A percentile compares a stretch with the other conserved stretches of the same genome.
phyloP scores from a whole-genome alignment of 2,113 vertebrate species.

The Crocuta crocuta region DNA sequence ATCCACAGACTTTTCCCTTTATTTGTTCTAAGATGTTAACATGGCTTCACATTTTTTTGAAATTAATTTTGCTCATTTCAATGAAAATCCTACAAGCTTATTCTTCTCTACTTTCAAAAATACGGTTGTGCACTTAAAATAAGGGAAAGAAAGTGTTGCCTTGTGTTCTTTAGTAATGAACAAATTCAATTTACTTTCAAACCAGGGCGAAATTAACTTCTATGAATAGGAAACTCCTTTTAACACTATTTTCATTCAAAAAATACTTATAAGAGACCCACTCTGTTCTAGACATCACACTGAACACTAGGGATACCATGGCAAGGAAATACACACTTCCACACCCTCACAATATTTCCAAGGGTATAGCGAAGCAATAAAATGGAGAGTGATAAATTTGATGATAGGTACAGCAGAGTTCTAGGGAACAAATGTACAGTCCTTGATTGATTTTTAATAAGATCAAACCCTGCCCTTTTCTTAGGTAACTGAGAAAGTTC shows the following conservation, averaged over 20 bases:
- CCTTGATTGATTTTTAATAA: not conserved
- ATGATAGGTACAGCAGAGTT: not conserved
- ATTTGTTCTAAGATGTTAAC: conserved; percentile 15
- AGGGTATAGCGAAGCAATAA: not conserved
- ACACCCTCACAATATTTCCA: not conserved
- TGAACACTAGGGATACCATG: no score
- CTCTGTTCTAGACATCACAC: not conserved
- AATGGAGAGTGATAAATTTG: not conserved
- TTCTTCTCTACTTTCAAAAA: conserved; percentile 50
- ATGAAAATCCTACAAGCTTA: not conserved
- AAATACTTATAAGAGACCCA: not conserved
- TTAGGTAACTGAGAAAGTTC: conserved; percentile 7
- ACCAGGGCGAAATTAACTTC: not conserved
- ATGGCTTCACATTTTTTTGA: not conserved
- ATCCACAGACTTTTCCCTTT: not conserved
- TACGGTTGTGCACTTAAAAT: not conserved
- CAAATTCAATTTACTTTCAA: not conserved
- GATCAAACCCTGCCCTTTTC: not conserved
- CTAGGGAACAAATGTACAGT: not conserved
- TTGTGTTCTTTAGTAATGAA: not conserved
- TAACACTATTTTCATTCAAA: not conserved
- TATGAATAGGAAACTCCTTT: not conserved
- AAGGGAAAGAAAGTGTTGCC: not conserved
- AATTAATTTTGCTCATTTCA: conserved; percentile 52
- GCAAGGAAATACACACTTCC: not conserved